Evolutionary conservation across 1,140 invertebrate species (phyloP), one percentile per base, ranked within the genome.

Genomic region (Apocrypta bakeri): DNA sequence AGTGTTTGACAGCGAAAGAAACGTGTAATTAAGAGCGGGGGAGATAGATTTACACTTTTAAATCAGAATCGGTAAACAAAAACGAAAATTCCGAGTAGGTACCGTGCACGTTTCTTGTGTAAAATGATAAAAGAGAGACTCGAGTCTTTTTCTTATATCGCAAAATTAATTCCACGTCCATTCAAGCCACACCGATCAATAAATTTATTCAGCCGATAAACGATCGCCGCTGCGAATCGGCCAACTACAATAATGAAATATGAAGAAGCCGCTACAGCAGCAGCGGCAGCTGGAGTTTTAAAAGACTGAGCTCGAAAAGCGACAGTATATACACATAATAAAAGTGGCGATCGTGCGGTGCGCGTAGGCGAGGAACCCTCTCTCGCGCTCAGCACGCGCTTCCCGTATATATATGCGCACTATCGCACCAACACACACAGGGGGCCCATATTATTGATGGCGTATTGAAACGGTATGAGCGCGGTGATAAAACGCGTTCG

Each of bases 401-500:
- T 48, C 48, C 48, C 48, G 48, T 56, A 4, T 37, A 37, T 37
- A 37, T n/a, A n/a, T n/a, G 42, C 14, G 61, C 63, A 14, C 63
- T 66, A 66, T 66, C 25, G 56, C 33, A n/a, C 48, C 14, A 1
- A 56, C 48, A 56, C 48, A 56, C 25, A 24, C 33, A 37, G 37
- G 31, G 72, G 61, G 21, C 21, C 24, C 61, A 87, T 85, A 91
- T 91, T 91, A 91, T 92, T 90, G 91, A 91, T 91, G 90, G 90
- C 85, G 90, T 91, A 92, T 92, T 91, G 91, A 91, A 92, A 91
- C 86, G 88, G 90, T 90, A 89, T 88, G 90, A 91, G 89, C 89
- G 74, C 86, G 89, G 89, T 91, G 90, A 91, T 92, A 91, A 92
- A 92, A 91, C 88, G 88, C 85, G 87, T 83, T 84, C 17, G 88